Percentiles rank a stretch among this genome's conserved stretches.
Conservation (phyloP, 2,888 invertebrate genomes). For the Tiliacea citrago region DNA sequence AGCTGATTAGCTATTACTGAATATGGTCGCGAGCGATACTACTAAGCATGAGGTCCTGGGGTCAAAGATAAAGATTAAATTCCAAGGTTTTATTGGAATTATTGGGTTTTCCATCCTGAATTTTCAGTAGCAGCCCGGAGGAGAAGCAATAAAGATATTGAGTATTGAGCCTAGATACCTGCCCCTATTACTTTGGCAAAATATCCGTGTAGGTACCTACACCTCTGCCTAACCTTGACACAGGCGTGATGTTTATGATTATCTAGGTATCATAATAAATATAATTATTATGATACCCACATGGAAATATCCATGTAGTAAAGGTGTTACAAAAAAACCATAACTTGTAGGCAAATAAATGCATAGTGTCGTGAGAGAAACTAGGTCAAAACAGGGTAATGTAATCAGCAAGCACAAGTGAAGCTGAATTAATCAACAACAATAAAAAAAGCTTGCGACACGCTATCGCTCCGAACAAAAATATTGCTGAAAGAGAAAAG, state of each 20-base stretch:
- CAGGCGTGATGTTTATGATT: not conserved
- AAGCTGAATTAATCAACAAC: constrained; percentile 29
- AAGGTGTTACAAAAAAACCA: not conserved
- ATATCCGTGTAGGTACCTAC: not conserved
- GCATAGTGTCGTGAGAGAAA: constrained; percentile 10
- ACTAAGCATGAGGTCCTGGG: not conserved
- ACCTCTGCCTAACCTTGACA: not conserved
- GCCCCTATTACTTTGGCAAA: not conserved
- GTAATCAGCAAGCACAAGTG: constrained; percentile 44
- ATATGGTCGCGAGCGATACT: not conserved
- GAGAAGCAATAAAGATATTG: too few relatives aligned
- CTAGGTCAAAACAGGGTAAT: constrained; percentile 33
- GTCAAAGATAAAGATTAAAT: too few relatives aligned
- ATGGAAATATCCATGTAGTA: too few relatives aligned
- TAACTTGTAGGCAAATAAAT: not conserved
- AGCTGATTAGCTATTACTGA: not conserved
- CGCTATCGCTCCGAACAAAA: constrained; percentile 25
- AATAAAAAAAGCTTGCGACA: constrained; percentile 16
- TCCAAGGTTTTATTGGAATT: too few relatives aligned
- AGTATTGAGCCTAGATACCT: not conserved
- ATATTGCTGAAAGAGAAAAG: not conserved
- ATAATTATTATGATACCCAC: too few relatives aligned
- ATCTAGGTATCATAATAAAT: not conserved
- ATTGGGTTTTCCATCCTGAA: too few relatives aligned
- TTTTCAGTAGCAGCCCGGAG: not conserved